Percentiles rank a stretch among this genome's conserved stretches.
Conservation (phyloP, 2,888 invertebrate genomes). For the Diplolepis rosae region DNA sequence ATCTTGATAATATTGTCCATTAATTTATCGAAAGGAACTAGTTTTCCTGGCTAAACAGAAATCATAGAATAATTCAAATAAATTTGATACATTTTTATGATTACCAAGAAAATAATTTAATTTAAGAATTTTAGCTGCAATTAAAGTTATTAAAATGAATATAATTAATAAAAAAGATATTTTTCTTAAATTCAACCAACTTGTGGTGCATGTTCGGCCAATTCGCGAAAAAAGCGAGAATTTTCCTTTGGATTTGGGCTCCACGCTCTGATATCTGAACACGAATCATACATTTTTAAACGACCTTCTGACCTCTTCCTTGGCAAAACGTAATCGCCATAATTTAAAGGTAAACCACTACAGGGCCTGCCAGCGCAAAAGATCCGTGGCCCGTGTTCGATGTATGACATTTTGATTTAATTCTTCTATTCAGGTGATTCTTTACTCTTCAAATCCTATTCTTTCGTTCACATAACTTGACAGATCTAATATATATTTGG, state of each 20-base stretch:
- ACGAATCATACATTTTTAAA: slow-evolving; percentile 76
- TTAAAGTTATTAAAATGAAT: neutral
- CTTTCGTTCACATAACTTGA: neutral
- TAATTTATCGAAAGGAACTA: slow-evolving; percentile 53
- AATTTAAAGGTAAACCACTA: neutral
- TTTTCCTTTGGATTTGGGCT: slow-evolving; percentile 73
- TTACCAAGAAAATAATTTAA: no score
- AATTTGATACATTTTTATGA: neutral
- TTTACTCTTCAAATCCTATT: neutral
- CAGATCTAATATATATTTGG: neutral
- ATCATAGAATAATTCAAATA: slow-evolving; percentile 9
- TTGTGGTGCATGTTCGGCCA: slow-evolving; percentile 58
- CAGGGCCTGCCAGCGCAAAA: slow-evolving; percentile 42
- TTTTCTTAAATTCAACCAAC: slow-evolving; percentile 42
- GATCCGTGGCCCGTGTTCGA: slow-evolving; percentile 52
- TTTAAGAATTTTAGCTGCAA: neutral
- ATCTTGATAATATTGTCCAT: slow-evolving; percentile 61
- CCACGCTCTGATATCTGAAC: slow-evolving; percentile 77
- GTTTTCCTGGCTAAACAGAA: slow-evolving; percentile 40
- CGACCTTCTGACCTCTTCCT: slow-evolving; percentile 76
- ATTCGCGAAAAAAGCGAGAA: slow-evolving; percentile 65
- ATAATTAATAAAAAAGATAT: neutral
- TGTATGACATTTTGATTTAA: slow-evolving; percentile 49
- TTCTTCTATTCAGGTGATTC: slow-evolving; percentile 15
- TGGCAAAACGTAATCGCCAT: slow-evolving; percentile 47